Conservation (phyloP, 2,797 vertebrate genomes). For the Scleropages formosus region DNA sequence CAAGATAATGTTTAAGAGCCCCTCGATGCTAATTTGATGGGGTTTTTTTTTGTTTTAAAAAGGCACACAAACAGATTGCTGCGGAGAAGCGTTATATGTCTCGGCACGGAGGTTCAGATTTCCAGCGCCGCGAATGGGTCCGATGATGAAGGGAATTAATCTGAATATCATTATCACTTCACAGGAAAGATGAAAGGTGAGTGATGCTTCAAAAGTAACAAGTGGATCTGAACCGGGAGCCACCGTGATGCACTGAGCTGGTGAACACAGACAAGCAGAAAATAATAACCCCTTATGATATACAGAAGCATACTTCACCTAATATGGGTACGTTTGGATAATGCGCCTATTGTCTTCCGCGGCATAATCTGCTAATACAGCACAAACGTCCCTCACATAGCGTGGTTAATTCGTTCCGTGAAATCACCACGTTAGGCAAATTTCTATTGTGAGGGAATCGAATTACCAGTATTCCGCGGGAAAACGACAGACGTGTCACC, state of each 20-base stretch:
- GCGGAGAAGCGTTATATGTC: slow-evolving; percentile 21
- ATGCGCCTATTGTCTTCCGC: not conserved
- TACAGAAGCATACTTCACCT: not conserved
- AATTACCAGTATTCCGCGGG: too few relatives aligned
- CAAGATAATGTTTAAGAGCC: not conserved
- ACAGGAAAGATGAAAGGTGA: not conserved
- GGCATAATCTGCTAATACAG: too few relatives aligned
- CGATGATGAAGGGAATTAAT: slow-evolving; percentile 18
- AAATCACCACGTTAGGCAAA: too few relatives aligned
- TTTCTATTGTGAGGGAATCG: too few relatives aligned
- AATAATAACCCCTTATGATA: not conserved
- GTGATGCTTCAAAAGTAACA: slow-evolving; percentile 7
- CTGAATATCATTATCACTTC: slow-evolving; percentile 27
- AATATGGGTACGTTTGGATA: not conserved
- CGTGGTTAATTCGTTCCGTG: too few relatives aligned
- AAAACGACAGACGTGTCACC: too few relatives aligned
- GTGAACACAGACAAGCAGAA: too few relatives aligned
- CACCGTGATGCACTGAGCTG: not conserved
- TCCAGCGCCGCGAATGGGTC: not conserved
- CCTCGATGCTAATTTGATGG: not conserved
- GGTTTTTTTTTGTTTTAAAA: slow-evolving; percentile 12
- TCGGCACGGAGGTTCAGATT: slow-evolving; percentile 24
- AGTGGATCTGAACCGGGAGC: slow-evolving; percentile 1
- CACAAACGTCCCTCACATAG: too few relatives aligned
- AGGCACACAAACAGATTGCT: not conserved